phyloP scores from a whole-genome alignment of 2,797 vertebrate genomes.

The Prunella strophiata region DNA sequence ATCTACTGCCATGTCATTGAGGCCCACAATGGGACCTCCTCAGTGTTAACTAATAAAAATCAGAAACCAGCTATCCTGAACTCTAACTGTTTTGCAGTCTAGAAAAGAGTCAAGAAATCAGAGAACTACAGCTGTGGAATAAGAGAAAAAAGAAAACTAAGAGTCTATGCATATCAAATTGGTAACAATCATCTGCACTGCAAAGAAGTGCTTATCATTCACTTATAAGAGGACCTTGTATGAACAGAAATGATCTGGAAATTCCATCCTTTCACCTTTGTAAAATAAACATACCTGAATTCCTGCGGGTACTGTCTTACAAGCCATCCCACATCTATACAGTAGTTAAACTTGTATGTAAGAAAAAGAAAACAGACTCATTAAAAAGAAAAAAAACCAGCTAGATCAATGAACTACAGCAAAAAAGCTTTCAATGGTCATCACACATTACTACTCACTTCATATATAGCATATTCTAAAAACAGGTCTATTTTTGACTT shows the following conservation, averaged over 20 bases:
- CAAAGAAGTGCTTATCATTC: neutral
- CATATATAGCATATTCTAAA: neutral
- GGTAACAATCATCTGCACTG: neutral
- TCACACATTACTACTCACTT: neutral
- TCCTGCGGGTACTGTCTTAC: constrained; percentile 89
- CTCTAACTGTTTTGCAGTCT: neutral
- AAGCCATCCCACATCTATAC: constrained; percentile 94
- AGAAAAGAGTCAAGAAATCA: neutral
- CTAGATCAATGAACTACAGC: neutral
- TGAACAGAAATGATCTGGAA: neutral
- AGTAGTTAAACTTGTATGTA: constrained; percentile 92
- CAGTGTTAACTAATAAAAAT: neutral
- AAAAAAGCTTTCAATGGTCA: neutral
- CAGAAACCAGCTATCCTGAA: neutral
- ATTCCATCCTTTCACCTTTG: neutral
- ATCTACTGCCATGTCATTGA: neutral
- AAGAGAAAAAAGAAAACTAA: neutral
- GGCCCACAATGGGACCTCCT: neutral
- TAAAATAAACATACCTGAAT: constrained; percentile 84
- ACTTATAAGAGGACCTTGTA: neutral
- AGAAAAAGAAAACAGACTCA: constrained; percentile 26
- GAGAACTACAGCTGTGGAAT: neutral
- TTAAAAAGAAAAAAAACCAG: neutral
- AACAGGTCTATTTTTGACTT: neutral
- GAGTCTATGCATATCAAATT: neutral